Base-by-base conservation (phyloP, 2,888 invertebrate species). In the Rhagium mordax region DNA sequence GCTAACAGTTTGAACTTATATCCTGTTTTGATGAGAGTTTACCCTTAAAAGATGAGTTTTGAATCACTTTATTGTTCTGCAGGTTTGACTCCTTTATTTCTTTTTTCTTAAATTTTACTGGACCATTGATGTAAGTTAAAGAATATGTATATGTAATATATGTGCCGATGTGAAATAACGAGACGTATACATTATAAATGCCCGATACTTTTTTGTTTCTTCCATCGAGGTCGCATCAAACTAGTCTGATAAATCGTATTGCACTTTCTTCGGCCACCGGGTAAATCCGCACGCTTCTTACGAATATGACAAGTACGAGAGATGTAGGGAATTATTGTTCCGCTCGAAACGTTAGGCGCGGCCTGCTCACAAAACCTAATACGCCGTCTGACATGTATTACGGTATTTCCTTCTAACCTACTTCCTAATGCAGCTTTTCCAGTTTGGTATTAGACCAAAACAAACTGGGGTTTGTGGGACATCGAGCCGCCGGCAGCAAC, bases 401-500 rank as follows among this genome's bases (percentile, higher is more conserved):
- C 82, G 82, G 81, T 79, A 79, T 81, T 82, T 82, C 80, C 82
- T 81, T 79, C 72, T 82, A 80, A 82, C 82, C 81, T 71, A 81
- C 79, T 81, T 81, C 79, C 78, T 69, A 76, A 78, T 76, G 78
- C 69, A 76, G 72, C 79, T 71, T 75, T 79, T 79, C 78, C 77
- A 75, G 79, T 79, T 79, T 75, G 70, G 71, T 62, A 71, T 70
- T 71, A 74, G 75, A 76, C 75, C 77, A 76, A 79, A 80, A 77
- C 76, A 69, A 74, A 65, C 66, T 41, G 66, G 66, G 57, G 66
- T 67, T 67, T 67, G 55, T 67, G 66, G 66, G 47, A 67, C 66
- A 65, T 13, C 66, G 41, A 33, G 21, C 57, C 66, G 20, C 33
- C 57, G 57, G 55, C 66, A 24, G 29, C 41, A 24, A 41, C 41